These are phyloP conservation scores for Amphiduros pacificus DNA, from an alignment of 2,888 invertebrate genomes.

Conservation along the genomic window DNA sequence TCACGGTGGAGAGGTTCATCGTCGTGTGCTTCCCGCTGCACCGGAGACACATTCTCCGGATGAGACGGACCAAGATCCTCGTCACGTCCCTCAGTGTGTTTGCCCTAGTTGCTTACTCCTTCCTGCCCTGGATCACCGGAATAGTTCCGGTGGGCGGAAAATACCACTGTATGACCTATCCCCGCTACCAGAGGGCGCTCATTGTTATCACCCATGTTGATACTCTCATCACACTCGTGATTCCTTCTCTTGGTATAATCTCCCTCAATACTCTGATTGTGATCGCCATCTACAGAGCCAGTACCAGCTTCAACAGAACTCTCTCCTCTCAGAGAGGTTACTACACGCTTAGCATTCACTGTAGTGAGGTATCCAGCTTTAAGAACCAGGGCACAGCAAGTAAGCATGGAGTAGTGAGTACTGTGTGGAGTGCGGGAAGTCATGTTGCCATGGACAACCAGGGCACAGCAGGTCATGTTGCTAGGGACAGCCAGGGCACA, in stretches of 20 bases:
- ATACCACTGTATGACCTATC: background rate
- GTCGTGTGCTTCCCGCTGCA: conserved; percentile 37
- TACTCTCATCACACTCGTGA: background rate
- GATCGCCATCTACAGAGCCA: background rate
- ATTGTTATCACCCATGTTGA: background rate
- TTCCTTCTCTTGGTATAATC: background rate
- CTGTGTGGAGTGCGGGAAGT: too few species aligned
- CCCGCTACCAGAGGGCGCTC: background rate
- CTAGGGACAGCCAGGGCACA: too few species aligned
- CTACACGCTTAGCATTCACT: too few species aligned
- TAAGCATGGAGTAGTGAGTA: too few species aligned
- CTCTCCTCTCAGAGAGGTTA: too few species aligned
- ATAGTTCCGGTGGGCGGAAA: background rate
- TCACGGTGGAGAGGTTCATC: conserved; percentile 39
- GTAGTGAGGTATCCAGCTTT: too few species aligned
- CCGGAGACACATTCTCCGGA: background rate
- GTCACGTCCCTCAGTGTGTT: background rate
- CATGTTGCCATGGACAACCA: too few species aligned
- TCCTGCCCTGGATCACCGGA: background rate
- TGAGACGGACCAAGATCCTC: background rate
- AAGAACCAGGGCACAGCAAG: too few species aligned
- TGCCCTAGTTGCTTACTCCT: background rate
- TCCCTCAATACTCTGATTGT: background rate
- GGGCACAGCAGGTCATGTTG: too few species aligned
- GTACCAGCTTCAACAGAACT: too few species aligned